Conservation (phyloP, 2,797 vertebrate genomes). For the Morelia viridis region DNA sequence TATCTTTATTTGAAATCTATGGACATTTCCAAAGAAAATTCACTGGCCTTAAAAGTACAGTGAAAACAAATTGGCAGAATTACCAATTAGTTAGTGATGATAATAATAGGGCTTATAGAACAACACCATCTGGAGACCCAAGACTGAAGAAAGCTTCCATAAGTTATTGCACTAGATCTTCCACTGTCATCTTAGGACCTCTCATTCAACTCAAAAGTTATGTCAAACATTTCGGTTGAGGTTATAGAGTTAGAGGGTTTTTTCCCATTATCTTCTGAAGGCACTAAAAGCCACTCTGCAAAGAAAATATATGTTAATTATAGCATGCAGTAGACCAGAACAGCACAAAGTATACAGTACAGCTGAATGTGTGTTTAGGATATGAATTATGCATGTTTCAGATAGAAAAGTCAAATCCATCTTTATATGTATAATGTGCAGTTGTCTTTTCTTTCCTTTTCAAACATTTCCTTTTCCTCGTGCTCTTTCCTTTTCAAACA, state of each 20-base stretch:
- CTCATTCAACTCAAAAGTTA: not conserved
- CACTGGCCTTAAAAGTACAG: not conserved
- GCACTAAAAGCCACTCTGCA: conserved; percentile 27
- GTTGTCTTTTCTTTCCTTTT: not conserved
- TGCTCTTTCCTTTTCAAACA: not conserved
- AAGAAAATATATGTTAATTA: conserved; percentile 43
- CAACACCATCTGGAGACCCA: not conserved
- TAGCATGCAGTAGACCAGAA: conserved; percentile 32
- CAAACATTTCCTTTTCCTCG: conserved; percentile 1
- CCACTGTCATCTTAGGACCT: not conserved
- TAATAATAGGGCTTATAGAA: not conserved
- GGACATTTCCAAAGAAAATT: not conserved
- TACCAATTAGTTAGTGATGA: not conserved
- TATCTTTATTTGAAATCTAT: not conserved
- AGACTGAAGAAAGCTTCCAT: not conserved
- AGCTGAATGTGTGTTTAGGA: conserved; percentile 23
- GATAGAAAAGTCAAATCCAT: conserved; percentile 16
- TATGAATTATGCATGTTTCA: conserved; percentile 10
- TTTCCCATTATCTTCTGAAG: conserved; percentile 6
- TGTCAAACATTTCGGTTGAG: not conserved
- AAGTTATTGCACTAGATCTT: not conserved
- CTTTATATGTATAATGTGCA: not conserved
- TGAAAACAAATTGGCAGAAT: not conserved
- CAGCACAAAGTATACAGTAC: conserved; percentile 20
- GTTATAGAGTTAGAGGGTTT: not conserved